Percentiles rank a stretch among this genome's conserved stretches.
Evolutionary conservation across 2,113 vertebrate genomes (phyloP).

Genomic region (Sander vitreus): DNA sequence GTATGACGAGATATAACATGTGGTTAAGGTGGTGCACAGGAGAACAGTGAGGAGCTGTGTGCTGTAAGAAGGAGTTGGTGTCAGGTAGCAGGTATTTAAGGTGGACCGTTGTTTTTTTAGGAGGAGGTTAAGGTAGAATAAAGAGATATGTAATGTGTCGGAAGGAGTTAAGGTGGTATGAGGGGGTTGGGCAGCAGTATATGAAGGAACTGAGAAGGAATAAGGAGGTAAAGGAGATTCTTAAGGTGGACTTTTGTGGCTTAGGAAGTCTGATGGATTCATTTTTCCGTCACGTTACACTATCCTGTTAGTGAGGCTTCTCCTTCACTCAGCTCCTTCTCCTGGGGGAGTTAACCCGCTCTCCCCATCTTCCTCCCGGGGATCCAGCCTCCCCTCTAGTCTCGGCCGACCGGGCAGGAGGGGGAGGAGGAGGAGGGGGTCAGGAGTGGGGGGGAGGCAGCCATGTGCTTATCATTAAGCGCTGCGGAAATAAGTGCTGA

Average conservation of each 20-base stretch:
- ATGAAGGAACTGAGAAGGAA: neutral
- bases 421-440: neutral
- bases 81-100: neutral
- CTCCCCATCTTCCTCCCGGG: constrained; percentile 1
- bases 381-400: constrained; percentile 25
- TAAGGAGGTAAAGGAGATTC: neutral
- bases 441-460: constrained; percentile 72
- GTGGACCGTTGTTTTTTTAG: neutral
- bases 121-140: neutral
- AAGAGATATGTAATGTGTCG: neutral
- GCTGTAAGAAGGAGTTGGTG: neutral
- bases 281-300: neutral
- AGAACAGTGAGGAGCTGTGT: neutral
- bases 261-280: neutral
- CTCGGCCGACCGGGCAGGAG: constrained; percentile 37
- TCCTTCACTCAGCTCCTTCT: constrained; percentile 3
- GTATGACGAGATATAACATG: neutral
- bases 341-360: constrained; percentile 6
- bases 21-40: neutral
- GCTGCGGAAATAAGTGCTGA: constrained; percentile 89
- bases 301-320: neutral
- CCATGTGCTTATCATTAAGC: constrained; percentile 90
- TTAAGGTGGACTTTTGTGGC: neutral
- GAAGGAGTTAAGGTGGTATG: neutral
- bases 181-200: neutral